Base-by-base conservation (phyloP, 64 coral and sea anemone species). In the Montipora capricornis region DNA sequence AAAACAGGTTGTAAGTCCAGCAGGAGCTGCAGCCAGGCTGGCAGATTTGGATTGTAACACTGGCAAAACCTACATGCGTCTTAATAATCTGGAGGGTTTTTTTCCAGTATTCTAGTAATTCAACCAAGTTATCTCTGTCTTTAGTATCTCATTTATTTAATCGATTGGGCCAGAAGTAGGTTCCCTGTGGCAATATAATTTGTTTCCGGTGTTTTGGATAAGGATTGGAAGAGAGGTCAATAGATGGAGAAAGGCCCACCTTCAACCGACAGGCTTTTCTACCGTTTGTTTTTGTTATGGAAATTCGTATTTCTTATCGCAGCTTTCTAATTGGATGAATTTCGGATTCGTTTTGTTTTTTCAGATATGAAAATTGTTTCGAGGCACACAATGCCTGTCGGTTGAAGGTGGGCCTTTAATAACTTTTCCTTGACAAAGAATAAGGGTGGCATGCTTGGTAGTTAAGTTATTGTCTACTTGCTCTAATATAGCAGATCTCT, bases 1-100 rank as follows among this genome's bases (percentile, higher is more conserved):
- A 7, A 11, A 76, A 45, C 68, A 84, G 50, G 75, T 90, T 1
- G 14, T 90, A 6, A 90, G 74, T 76, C 90, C 90, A 15, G 78
- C 62, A 29, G 79, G 49, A 60, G 49, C 80, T 8, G 78, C 80
- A 20, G 45, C 80, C 14, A 91, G 10, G 10, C 0, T n/a, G n/a
- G n/a, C n/a, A n/a, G n/a, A n/a, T n/a, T n/a, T n/a, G n/a, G n/a
- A n/a, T n/a, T n/a, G n/a, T n/a, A n/a, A n/a, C n/a, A n/a, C n/a
- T n/a, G n/a, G n/a, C n/a, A n/a, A n/a, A n/a, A n/a, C n/a, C 16
- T 90, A 90, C 61, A 47, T n/a, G 58, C 5, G 8, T 2, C 26
- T 45, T 13, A 90, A 80, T 90, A 47, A 67, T 20, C 13, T 91
- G 50, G 44, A 15, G 4, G 77, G 89, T 1, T 82, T 82, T 15